A percentile compares a stretch with the other conserved stretches of the same genome.
These are phyloP conservation scores for Heliconius aoede DNA, from an alignment of 2,888 invertebrate species.

Conservation along the genomic window DNA sequence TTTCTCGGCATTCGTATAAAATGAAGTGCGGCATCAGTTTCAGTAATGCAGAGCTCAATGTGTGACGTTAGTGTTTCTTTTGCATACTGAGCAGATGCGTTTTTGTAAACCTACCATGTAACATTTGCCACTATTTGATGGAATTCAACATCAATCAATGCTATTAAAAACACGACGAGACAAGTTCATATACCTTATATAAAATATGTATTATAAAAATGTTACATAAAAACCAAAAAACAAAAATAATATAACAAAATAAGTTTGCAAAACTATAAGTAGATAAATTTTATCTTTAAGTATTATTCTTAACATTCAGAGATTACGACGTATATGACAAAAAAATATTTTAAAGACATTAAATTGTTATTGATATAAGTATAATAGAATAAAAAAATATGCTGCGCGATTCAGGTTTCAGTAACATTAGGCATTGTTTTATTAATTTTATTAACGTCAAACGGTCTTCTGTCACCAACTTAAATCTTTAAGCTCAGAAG, in stretches of 20 bases:
- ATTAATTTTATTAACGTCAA: slow-evolving; percentile 50
- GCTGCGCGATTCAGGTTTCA: not conserved
- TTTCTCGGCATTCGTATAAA: too few relatives aligned
- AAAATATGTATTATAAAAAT: not conserved
- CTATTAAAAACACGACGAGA: not conserved
- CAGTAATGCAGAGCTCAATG: not conserved
- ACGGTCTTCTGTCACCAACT: slow-evolving; percentile 81
- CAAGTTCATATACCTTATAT: not conserved
- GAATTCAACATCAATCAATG: not conserved
- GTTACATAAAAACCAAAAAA: not conserved
- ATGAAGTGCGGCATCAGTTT: not conserved
- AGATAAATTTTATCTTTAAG: slow-evolving; percentile 16
- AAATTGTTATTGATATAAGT: not conserved
- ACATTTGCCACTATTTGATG: not conserved
- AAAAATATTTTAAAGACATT: slow-evolving; percentile 20
- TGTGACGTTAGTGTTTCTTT: not conserved
- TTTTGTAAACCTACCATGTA: too few relatives aligned
- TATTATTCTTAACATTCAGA: not conserved
- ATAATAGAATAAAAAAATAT: too few relatives aligned
- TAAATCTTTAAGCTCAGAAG: slow-evolving; percentile 83
- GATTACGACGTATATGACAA: not conserved
- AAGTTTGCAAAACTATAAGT: not conserved
- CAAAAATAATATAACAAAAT: not conserved
- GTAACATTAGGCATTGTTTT: slow-evolving; percentile 11
- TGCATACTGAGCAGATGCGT: not conserved